Base-by-base conservation (phyloP, 2,797 vertebrate species). In the Hyperoplus immaculatus region DNA sequence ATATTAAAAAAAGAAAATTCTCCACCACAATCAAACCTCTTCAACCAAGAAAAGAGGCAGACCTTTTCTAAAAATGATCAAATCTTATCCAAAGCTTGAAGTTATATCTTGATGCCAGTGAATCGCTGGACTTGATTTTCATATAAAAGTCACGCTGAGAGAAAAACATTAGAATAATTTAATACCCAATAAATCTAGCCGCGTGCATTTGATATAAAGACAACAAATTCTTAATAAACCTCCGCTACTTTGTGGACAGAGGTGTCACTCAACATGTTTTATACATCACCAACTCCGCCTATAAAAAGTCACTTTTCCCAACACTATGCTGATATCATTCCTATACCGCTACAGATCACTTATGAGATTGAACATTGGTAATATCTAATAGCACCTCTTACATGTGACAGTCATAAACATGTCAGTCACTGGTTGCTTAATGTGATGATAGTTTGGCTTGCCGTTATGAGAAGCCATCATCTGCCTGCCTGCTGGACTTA, bases 281-380 rank as follows among this genome's bases (percentile, higher is more conserved):
- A 72, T 62, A 74, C 72, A 39, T 83, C 75, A 62, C 69, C 63
- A 78, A 53, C 47, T 83, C 57, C 3, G 29, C 85, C 80, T 78
- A 85, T 92, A 94, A 94, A 92, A 83, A 87, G 75, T 84, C 88
- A 86, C 88, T 92, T 91, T 76, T 86, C 80, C 76, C 71, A 85
- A 81, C 83, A 57, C 67, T 39, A 77, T 75, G 77, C 88, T 88
- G 86, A 87, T 80, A 86, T 88, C 86, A 84, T 76, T 70, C 66
- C 62, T 18, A 29, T 29, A 68, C 67, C 65, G 36, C 70, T 5
- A 2, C 21, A 73, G 74, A 83, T 89, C 88, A 93, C 87, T 93
- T 89, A 88, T 75, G 84, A 87, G 85, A 93, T 92, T 92, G 84
- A 90, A 83, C 45, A 62, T 47, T 65, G 70, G 72, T 80, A 54